Evolutionary conservation across 2,888 invertebrate species (phyloP).

Genomic region (Pyrgus malvae): DNA sequence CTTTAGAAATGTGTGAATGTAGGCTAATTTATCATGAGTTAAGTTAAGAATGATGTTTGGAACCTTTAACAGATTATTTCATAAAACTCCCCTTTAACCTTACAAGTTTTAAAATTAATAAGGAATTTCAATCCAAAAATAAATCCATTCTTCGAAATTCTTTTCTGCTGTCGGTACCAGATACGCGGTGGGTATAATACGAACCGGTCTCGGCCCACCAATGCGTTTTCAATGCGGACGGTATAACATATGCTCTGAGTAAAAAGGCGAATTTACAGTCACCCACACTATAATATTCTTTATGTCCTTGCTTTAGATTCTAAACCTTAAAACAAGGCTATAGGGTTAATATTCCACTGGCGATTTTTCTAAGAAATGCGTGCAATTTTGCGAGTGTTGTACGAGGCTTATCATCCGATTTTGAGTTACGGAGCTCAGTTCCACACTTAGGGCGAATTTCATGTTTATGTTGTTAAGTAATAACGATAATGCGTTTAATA

Average conservation of each 20-base stretch:
- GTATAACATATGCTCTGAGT: conserved; percentile 64
- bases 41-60: too few species aligned
- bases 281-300: conserved; percentile 5
- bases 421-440: conserved; percentile 31
- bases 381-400: conserved; percentile 17
- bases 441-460: conserved; percentile 5
- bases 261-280: conserved; percentile 44
- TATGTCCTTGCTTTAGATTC: too few species aligned
- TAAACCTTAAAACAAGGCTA: neutral
- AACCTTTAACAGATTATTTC: too few species aligned
- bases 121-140: neutral
- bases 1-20: too few species aligned
- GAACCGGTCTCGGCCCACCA: conserved; percentile 68
- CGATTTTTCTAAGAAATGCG: neutral
- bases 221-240: conserved; percentile 58
- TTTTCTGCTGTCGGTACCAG: conserved; percentile 45
- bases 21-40: too few species aligned
- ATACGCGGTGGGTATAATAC: conserved; percentile 61
- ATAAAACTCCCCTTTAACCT: too few species aligned
- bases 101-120: too few species aligned
- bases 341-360: conserved; percentile 13
- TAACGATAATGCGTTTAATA: neutral
- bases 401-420: conserved; percentile 34
- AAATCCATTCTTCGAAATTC: too few species aligned
- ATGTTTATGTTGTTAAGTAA: conserved; percentile 5